Base-by-base conservation (phyloP, 2,888 invertebrate species). In the Orthonevra nobilis region DNA sequence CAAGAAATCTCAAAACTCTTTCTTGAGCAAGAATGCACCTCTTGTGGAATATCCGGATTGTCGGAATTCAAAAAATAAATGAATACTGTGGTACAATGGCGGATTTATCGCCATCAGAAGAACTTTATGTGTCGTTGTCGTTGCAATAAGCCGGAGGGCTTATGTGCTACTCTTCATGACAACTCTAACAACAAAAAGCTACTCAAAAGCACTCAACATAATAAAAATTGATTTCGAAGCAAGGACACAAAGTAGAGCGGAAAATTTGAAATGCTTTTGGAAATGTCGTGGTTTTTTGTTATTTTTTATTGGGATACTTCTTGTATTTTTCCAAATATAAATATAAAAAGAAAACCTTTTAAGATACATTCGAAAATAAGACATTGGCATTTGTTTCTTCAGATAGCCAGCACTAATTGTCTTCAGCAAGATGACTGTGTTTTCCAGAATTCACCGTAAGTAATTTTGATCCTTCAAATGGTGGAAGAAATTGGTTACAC, bases 131-230 rank as follows among this genome's bases (percentile, higher is more conserved):
- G 61, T 68, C 40, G 74, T 74, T 74, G 68, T 56, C 19, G 38
- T 48, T 54, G 69, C 74, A 48, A 38, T 74, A 74, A 74, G 69
- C 74, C 74, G 38, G 20, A 32, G 46, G 74, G 54, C 69, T 74
- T 74, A 74, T 68, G 40, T 61, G 61, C 54, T 40, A 15, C 54
- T 54, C 54, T 48, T 38, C 30, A 32, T 40, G 61, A 68, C 68
- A 68, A 44, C 42, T 42, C 23, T 52, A 44, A 44, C 23, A 52
- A 52, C 32, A 64, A 50, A 69, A 66, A 68, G 44, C 66, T 52
- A 66, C 68, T 66, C 66, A 60, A 66, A 36, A 68, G 61, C 74
- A 74, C 74, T 74, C 74, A 68, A 74, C 68, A 61, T 74, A 74
- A 74, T 74, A 74, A 74, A 68, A 68, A 74, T 68, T 74, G 74